phyloP scores from a whole-genome alignment of 53 echinoderm and acorn worm genomes.

The Echinarachnius parma region DNA sequence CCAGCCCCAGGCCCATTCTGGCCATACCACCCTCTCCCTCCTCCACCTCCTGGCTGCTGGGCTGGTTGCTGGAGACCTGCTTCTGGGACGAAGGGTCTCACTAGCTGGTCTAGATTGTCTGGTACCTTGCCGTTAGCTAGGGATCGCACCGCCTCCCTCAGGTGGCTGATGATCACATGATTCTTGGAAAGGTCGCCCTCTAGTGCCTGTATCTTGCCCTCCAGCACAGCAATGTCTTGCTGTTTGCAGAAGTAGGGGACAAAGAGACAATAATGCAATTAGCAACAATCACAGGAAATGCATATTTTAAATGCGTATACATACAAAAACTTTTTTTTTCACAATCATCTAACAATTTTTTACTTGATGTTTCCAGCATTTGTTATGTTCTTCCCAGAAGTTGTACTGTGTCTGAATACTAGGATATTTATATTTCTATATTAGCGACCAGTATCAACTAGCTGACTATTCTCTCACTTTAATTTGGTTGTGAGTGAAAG shows the following conservation, averaged over 20 bases:
- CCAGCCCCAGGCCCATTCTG: not conserved
- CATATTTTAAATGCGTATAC: too few species aligned
- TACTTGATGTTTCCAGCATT: too few species aligned
- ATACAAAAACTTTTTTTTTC: too few species aligned
- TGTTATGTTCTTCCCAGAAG: too few species aligned
- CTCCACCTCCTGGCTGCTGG: not conserved
- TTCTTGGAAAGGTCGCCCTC: constrained; percentile 74
- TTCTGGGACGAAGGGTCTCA: constrained; percentile 10
- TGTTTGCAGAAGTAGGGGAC: constrained; percentile 9
- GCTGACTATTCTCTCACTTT: too few species aligned
- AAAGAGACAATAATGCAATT: not conserved
- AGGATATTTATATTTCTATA: too few species aligned
- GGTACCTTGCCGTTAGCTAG: constrained; percentile 63
- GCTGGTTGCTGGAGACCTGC: not conserved
- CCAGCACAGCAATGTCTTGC: constrained; percentile 59
- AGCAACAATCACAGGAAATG: too few species aligned
- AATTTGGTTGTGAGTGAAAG: too few species aligned
- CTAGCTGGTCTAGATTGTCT: constrained; percentile 39
- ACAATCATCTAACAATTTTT: too few species aligned
- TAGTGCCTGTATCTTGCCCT: constrained; percentile 63
- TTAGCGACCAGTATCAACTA: too few species aligned
- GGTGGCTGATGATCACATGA: constrained; percentile 76
- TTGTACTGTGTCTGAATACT: too few species aligned
- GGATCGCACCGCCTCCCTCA: constrained; percentile 68
- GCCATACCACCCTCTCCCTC: not conserved